These are phyloP conservation scores for Cantharis nigra DNA, from an alignment of 2,888 invertebrate species.

Conservation along the genomic window DNA sequence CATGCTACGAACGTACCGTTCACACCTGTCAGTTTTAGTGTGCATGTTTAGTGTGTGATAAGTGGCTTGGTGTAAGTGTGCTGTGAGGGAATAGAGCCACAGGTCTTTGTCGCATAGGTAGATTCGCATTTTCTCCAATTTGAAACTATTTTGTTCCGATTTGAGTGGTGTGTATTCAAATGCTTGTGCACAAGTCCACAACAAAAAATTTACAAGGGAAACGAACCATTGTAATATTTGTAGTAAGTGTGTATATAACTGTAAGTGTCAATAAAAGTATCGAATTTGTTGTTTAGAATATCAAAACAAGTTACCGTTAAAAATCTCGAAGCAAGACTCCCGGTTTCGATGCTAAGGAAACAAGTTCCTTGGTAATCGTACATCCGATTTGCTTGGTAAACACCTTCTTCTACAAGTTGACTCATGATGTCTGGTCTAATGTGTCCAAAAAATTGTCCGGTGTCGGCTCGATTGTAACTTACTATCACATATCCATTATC, in stretches of 20 bases:
- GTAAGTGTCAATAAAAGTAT: slow-evolving; percentile 8
- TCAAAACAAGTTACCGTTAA: slow-evolving; percentile 6
- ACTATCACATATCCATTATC: slow-evolving; percentile 87
- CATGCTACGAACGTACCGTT: slow-evolving; percentile 9
- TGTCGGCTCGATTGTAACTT: slow-evolving; percentile 69
- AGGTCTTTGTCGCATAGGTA: slow-evolving; percentile 10
- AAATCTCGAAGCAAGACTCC: slow-evolving; percentile 54
- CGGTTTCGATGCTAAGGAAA: slow-evolving; percentile 68
- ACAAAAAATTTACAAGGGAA: slow-evolving; percentile 2
- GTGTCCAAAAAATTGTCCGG: slow-evolving; percentile 89
- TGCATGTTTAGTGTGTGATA: background rate
- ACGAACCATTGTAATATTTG: slow-evolving; percentile 13
- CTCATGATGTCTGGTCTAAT: slow-evolving; percentile 74
- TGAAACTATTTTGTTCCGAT: background rate
- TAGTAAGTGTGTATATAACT: slow-evolving; percentile 16
- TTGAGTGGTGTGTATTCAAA: background rate
- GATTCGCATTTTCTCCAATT: slow-evolving; percentile 9
- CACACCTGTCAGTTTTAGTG: slow-evolving; percentile 1
- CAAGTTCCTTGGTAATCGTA: slow-evolving; percentile 92
- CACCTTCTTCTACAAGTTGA: slow-evolving; percentile 72
- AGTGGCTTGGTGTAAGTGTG: background rate
- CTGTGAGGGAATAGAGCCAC: slow-evolving; percentile 2
- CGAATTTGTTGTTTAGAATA: background rate
- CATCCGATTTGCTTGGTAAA: slow-evolving; percentile 76
- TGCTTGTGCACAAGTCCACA: slow-evolving; percentile 1